Base-by-base conservation (phyloP, 2,888 invertebrate genomes). In the Pristionchus japonicus region DNA sequence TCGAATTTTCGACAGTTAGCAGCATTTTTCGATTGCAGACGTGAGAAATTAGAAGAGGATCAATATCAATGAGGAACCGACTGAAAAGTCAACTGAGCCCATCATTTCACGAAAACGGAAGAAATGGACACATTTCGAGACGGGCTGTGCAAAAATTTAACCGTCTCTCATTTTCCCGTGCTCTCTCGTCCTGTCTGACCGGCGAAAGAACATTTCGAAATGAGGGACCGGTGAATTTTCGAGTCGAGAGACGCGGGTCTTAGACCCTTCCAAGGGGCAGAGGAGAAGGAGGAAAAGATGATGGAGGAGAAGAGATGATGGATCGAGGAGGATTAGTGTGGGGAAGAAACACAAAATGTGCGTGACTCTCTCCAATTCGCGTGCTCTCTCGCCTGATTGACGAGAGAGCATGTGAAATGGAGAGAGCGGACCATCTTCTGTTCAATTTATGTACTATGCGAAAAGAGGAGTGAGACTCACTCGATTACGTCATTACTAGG, bases 401-500 rank as follows among this genome's bases (percentile, higher is more conserved):
- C n/a, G n/a, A n/a, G n/a, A n/a, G n/a, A n/a, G n/a, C 20, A 52
- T 20, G 11, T 9, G 52, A 20, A 52, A n/a, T n/a, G n/a, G n/a
- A n/a, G n/a, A n/a, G n/a, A n/a, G n/a, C n/a, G n/a, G n/a, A n/a
- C n/a, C n/a, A n/a, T n/a, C n/a, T n/a, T n/a, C n/a, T n/a, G n/a
- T n/a, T n/a, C n/a, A n/a, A n/a, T n/a, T n/a, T n/a, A n/a, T n/a
- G n/a, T n/a, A n/a, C n/a, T n/a, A 2, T 7, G 17, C 17, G 37
- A 70, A 31, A 17, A 37, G 4, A 37, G 37, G 37, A 37, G 3
- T 37, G 61, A n/a, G 34, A 37, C 37, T 43, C 74, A 77, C n/a
- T 43, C 74, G 74, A 77, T 43, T 77, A 77, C 74, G 43, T 77
- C 74, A 77, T 77, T 43, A 23, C 43, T 43, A 77, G 74, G 74